Conservation (phyloP, 2,113 vertebrate genomes). For the Trichomycterus rosablanca region DNA sequence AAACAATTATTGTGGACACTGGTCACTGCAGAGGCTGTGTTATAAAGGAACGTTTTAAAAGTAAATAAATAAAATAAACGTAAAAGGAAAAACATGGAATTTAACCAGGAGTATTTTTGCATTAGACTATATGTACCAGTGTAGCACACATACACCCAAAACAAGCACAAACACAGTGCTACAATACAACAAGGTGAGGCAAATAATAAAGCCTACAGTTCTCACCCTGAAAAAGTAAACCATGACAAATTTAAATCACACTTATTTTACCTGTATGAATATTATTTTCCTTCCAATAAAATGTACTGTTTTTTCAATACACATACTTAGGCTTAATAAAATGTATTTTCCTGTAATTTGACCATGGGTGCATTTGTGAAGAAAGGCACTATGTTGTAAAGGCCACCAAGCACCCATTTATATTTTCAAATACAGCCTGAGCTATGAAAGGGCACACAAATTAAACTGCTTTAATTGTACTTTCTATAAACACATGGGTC, state of each 20-base stretch:
- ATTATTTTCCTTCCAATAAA: too few species aligned
- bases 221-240: too few species aligned
- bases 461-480: constrained; percentile 1
- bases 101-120: too few species aligned
- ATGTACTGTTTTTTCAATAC: constrained; percentile 1
- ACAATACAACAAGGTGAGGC: constrained; percentile 20
- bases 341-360: constrained; percentile 13
- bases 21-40: too few species aligned
- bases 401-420: constrained; percentile 38
- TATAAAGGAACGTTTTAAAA: constrained; percentile 5
- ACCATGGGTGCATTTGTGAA: constrained; percentile 33
- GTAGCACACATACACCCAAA: constrained; percentile 16
- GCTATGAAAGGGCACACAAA: constrained; percentile 10
- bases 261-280: too few species aligned
- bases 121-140: too few species aligned
- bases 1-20: too few species aligned
- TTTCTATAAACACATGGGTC: too few species aligned
- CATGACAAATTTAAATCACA: too few species aligned
- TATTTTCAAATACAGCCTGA: constrained; percentile 9
- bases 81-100: too few species aligned
- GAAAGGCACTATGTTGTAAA: constrained; percentile 63
- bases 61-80: neutral
- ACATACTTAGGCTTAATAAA: too few species aligned
- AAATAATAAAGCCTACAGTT: constrained; percentile 21
- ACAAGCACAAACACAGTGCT: constrained; percentile 27